A percentile compares a stretch with the other conserved stretches of the same genome.
These are phyloP conservation scores for Poecilobothrus nobilitatus DNA, from an alignment of 2,888 invertebrate species.

Conservation along the genomic window DNA sequence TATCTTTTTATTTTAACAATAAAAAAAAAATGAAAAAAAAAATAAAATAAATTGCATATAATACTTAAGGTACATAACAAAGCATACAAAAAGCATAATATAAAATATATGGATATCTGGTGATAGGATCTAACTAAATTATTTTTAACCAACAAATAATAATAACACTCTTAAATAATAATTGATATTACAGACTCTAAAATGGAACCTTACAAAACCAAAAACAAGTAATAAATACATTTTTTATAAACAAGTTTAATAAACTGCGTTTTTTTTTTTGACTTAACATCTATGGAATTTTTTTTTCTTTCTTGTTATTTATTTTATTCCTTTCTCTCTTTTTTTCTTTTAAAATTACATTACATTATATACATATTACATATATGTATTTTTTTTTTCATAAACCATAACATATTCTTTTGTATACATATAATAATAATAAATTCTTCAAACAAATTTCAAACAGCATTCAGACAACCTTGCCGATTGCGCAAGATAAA, in stretches of 20 bases:
- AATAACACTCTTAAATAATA: neutral
- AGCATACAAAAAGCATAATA: too few relatives aligned
- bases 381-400: too few relatives aligned
- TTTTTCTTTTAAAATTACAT: neutral
- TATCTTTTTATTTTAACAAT: neutral
- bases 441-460: neutral
- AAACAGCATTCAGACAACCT: slow-evolving; percentile 6
- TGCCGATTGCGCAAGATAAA: slow-evolving; percentile 4
- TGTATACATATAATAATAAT: too few relatives aligned
- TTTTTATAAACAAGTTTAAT: neutral
- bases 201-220: neutral
- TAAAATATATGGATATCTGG: neutral
- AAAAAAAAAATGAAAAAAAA: neutral
- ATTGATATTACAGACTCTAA: neutral
- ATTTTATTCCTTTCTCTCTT: too few relatives aligned
- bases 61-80: too few relatives aligned
- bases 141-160: neutral
- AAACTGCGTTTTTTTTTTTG: neutral
- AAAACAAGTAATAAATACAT: neutral
- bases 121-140: neutral
- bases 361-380: too few relatives aligned
- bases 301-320: too few relatives aligned
- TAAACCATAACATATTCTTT: too few relatives aligned
- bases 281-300: too few relatives aligned
- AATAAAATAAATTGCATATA: too few relatives aligned